Evolutionary conservation across 2,888 invertebrate species (phyloP), one percentile per base, ranked within the genome.

Genomic region (Dicranocentrus wangi): DNA sequence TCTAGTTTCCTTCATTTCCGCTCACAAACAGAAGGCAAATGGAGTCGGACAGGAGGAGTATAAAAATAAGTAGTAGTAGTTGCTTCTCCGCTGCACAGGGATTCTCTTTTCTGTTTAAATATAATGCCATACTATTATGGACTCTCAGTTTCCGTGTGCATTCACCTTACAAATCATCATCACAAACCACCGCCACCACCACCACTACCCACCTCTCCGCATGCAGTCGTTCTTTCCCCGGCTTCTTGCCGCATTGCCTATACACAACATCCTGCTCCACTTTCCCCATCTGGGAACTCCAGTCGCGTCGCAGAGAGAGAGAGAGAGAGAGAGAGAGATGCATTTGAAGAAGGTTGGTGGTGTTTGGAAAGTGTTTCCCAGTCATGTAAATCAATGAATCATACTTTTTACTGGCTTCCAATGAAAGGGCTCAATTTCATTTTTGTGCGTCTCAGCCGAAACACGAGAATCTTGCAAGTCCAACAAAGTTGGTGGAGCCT

Each of bases 1-100:
- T 63, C 61, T 17, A 32, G 7, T 32, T 63, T 39, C 61, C 39
- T 63, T 21, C 32, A 63, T 39, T 63, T 63, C 61, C 39, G n/a
- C 39, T 28, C 61, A 28, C 1, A 10, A n/a, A 32, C 7, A 58
- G 17, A 25, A 27, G 27, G 13, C 19, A 55, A 17, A 55, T 23
- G 23, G 23, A 8, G 21, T 5, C 5, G 55, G n/a, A 13, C 17
- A 25, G 8, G 27, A 2, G 10, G 17, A 15, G 27, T 23, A 13
- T 51, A n/a, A 13, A 5, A 3, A 51, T n/a, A 51, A 13, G 51
- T 8, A 39, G 13, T 13, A 8, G 7, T 39, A 39, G 39, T 39
- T 39, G 13, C 7, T 39, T 39, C 39, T 13, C 39, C 39, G 39
- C n/a, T n/a, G n/a, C n/a, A n/a, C n/a, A n/a, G n/a, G n/a, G n/a